A percentile compares a stretch with the other conserved stretches of the same genome.
Conservation (phyloP, 2,797 vertebrate species). For the Artibeus jamaicensis region DNA sequence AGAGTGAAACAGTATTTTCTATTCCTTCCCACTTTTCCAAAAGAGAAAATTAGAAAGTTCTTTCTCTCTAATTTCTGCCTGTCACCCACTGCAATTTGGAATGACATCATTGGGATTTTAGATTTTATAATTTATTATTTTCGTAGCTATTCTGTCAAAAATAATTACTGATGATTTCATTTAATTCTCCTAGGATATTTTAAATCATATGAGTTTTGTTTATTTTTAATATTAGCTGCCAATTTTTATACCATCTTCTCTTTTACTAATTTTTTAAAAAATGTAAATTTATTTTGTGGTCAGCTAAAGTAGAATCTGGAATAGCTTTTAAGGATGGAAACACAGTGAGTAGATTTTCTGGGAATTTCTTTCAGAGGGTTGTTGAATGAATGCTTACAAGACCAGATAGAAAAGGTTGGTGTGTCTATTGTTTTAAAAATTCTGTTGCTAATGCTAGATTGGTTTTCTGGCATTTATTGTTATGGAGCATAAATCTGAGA, state of each 20-base stretch:
- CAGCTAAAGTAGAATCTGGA: not conserved
- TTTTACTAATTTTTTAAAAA: not conserved
- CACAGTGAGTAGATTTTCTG: not conserved
- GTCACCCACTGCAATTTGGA: not conserved
- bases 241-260: not conserved
- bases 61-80: not conserved
- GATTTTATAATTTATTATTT: not conserved
- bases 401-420: not conserved
- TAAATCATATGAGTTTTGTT: not conserved
- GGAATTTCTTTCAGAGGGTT: not conserved
- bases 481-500: not conserved
- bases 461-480: not conserved
- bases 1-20: slow-evolving; percentile 5
- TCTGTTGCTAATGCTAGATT: not conserved
- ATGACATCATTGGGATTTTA: not conserved
- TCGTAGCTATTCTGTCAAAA: not conserved
- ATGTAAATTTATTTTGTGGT: not conserved
- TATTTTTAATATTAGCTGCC: not conserved
- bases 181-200: not conserved
- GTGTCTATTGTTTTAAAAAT: not conserved
- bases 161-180: not conserved
- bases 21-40: not conserved
- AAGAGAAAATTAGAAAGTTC: slow-evolving; percentile 12
- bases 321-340: slow-evolving; percentile 2
- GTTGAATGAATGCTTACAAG: not conserved